Percentiles rank a stretch among this genome's conserved stretches.
These are phyloP conservation scores for Arnoldichthys spilopterus DNA, from an alignment of 2,797 vertebrate species.

Conservation along the genomic window DNA sequence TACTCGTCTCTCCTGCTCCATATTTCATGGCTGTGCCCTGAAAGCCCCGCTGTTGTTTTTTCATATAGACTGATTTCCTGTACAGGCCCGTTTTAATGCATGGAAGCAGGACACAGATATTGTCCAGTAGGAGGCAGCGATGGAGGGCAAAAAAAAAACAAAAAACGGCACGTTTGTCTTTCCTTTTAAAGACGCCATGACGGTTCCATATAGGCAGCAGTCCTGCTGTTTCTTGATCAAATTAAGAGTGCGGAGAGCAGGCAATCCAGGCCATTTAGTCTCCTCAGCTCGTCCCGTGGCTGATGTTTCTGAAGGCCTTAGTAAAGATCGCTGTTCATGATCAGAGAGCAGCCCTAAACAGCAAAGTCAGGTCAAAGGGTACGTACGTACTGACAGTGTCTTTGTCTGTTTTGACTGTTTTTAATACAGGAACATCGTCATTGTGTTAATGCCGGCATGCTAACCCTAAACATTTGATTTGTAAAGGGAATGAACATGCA, in stretches of 20 bases:
- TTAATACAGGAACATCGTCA: not conserved
- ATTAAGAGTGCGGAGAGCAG: conserved; percentile 51
- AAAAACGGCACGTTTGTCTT: conserved; percentile 28
- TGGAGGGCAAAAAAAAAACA: not conserved
- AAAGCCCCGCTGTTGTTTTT: conserved; percentile 68
- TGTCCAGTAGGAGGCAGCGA: conserved; percentile 61
- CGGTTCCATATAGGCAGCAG: conserved; percentile 35
- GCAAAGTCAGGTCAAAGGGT: not conserved
- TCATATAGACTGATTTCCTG: conserved; percentile 67
- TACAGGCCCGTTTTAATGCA: conserved; percentile 54
- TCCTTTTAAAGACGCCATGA: conserved; percentile 24
- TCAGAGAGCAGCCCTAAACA: not conserved
- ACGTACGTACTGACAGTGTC: not conserved
- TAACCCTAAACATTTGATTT: not conserved
- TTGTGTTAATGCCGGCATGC: not conserved
- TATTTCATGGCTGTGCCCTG: conserved; percentile 73
- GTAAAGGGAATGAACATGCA: conserved; percentile 19
- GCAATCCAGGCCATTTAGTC: conserved; percentile 38
- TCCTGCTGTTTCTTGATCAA: conserved; percentile 54
- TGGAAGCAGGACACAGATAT: conserved; percentile 54
- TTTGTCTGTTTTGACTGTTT: not conserved
- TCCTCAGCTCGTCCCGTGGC: conserved; percentile 35
- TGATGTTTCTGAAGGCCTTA: conserved; percentile 11
- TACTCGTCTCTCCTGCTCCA: conserved; percentile 65
- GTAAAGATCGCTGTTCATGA: not conserved